These are phyloP conservation scores for Gorsachius goisagi DNA, from an alignment of 2,113 vertebrate species.

Conservation along the genomic window DNA sequence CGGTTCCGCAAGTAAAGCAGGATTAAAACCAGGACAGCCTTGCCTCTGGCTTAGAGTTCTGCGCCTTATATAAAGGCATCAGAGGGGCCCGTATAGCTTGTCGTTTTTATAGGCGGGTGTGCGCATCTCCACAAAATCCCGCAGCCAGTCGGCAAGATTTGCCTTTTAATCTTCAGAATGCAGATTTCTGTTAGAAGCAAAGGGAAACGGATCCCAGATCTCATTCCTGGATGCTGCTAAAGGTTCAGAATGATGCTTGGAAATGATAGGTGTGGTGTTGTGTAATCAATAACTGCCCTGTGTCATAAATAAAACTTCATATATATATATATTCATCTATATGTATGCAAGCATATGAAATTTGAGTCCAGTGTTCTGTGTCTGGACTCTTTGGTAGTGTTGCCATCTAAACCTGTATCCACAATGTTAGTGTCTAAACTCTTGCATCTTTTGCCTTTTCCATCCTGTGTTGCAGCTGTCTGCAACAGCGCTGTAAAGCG, in stretches of 20 bases:
- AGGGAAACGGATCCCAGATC: rapidly evolving
- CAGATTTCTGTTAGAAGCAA: background rate
- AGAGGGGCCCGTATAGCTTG: rapidly evolving
- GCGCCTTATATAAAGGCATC: background rate
- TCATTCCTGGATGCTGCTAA: background rate
- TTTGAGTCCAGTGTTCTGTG: background rate
- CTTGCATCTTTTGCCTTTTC: background rate
- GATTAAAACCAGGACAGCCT: background rate
- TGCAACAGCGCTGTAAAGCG: background rate
- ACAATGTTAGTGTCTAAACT: background rate
- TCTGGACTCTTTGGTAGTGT: background rate
- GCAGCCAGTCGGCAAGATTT: rapidly evolving
- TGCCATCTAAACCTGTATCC: background rate
- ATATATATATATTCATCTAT: background rate
- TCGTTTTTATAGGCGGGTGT: rapidly evolving
- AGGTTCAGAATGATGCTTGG: background rate
- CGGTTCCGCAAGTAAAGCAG: rapidly evolving
- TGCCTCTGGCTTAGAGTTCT: background rate
- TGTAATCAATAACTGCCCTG: background rate
- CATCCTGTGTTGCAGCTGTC: background rate
- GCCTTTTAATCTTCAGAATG: background rate
- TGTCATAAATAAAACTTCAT: background rate
- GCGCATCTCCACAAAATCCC: rapidly evolving
- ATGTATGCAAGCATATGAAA: rapidly evolving
- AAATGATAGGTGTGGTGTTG: background rate